Evolutionary conservation across 2,888 invertebrate species (phyloP), one percentile per base, ranked within the genome.

Genomic region (Danaus chrysippus): DNA sequence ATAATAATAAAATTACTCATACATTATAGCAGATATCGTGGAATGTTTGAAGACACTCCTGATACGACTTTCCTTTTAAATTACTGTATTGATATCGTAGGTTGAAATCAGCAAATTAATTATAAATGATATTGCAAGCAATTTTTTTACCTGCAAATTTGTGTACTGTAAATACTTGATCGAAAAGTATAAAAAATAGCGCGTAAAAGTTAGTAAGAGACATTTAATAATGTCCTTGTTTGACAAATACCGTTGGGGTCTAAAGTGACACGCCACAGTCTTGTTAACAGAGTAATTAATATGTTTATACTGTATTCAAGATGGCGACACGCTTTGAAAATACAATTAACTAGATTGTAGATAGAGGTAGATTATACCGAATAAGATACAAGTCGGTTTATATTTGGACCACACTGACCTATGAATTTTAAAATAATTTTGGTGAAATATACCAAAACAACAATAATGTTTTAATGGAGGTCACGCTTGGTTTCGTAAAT

Each of bases 221-320:
- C 10, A n/a, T 49, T 49, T 49, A 3, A 17, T 17, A 10, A 49
- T 17, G 10, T 17, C 17, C 17, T 17, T 17, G 17, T 11, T 8
- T 56, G 42, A 60, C 49, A 52, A 56, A 60, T 56, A 42, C 13
- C n/a, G 13, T 42, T 11, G 17, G 42, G 60, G 60, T 60, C 49
- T 42, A 42, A 60, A 56, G 56, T 60, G 60, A 60, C 34, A 56
- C 19, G 15, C 41, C 42, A 49, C 49, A n/a, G 19, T 46, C 12
- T 46, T 17, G 60, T 49, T 49, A 49, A 6, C 46, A 3, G 10
- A 9, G 17, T 49, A 10, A 49, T 17, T 49, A 49, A 49, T 49
- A 49, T 10, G 49, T 49, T 17, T 10, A 3, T 44, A 46, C 23
- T 49, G 44, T 9, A 49, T 49, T 17, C 15, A 49, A 49, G 17